phyloP scores from a whole-genome alignment of 2,113 vertebrate species.

The Rhynchomys soricoides region DNA sequence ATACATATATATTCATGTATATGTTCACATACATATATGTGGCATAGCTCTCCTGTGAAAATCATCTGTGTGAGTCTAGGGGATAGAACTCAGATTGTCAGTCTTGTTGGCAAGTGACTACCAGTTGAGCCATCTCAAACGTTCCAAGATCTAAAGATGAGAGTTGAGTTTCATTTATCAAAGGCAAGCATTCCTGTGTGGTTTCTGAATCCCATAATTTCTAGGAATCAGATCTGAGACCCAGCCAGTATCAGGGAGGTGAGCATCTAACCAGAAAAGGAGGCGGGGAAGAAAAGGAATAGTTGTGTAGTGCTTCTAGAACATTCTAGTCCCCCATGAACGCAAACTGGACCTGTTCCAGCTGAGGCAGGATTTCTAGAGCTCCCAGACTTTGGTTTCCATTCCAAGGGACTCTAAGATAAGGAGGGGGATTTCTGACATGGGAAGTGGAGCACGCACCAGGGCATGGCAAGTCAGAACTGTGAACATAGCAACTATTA shows the following conservation, averaged over 20 bases:
- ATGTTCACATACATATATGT: not conserved
- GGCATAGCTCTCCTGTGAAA: not conserved
- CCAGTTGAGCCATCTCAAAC: not conserved
- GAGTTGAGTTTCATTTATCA: not conserved
- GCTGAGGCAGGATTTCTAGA: conserved; percentile 32
- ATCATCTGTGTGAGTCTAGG: not conserved
- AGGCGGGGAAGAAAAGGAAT: not conserved
- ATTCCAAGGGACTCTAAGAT: not conserved
- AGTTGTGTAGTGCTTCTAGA: conserved; percentile 1
- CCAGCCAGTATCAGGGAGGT: not conserved
- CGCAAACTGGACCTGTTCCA: not conserved
- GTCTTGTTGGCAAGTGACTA: too few species aligned
- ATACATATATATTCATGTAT: too few species aligned
- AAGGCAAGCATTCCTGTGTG: not conserved
- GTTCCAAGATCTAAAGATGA: not conserved
- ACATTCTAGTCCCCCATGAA: not conserved
- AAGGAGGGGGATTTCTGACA: not conserved
- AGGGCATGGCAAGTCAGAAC: not conserved
- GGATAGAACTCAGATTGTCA: not conserved
- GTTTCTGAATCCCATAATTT: not conserved
- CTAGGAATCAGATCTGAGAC: not conserved
- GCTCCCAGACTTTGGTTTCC: not conserved
- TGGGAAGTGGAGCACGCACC: not conserved
- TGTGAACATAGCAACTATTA: not conserved
- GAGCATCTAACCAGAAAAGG: conserved; percentile 9